Evolutionary conservation across 1,140 invertebrate genomes (phyloP), one percentile per base, ranked within the genome.

Genomic region (Patella vulgata): DNA sequence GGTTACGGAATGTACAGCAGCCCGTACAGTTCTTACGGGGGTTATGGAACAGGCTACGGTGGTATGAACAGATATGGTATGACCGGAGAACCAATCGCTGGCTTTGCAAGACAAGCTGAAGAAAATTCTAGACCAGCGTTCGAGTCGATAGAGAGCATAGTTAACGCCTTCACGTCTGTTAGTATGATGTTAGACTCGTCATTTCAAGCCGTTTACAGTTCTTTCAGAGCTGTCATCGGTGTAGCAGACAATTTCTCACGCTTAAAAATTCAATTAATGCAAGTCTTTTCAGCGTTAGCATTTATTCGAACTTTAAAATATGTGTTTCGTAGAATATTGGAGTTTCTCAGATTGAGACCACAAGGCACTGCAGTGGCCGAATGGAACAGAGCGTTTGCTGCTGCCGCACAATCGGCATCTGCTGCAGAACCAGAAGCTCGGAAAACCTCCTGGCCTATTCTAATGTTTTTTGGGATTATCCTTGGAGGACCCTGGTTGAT

Each of bases 101-200:
- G 23, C 23, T 92, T 96, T 81, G 89, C 93, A 58, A 91, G 93
- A 77, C 88, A 93, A 71, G 93, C 94, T 9, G 93, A 96, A 86
- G 94, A 97, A 74, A 94, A 90, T 74, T 93, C 94, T 0, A 86
- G 94, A 54, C 90, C 91, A 55, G 93, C 96, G 19, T 98, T 99
- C 85, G 91, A 96, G 74, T 96, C 93, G 17, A 94, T 99, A 71
- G 94, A 98, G 85, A 92, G 93, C 60, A 87, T 98, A 60, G 93
- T 98, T 0, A 89, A 91, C 53, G 93, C 96, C 21, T 50, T 93
- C 78, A 91, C 91, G 27, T 96, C 96, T 48, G 89, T 99, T 11
- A 93, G 94, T 25, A 95, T 96, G 88, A 97, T 99, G 93, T 83
- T 98, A 31, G 96, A 98, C 77, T 97, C 95, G 17, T 97, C 96